Percentiles rank a stretch among this genome's conserved stretches.
These are phyloP conservation scores for Lutraria rhynchaena DNA, from an alignment of 1,140 invertebrate genomes.

Conservation along the genomic window DNA sequence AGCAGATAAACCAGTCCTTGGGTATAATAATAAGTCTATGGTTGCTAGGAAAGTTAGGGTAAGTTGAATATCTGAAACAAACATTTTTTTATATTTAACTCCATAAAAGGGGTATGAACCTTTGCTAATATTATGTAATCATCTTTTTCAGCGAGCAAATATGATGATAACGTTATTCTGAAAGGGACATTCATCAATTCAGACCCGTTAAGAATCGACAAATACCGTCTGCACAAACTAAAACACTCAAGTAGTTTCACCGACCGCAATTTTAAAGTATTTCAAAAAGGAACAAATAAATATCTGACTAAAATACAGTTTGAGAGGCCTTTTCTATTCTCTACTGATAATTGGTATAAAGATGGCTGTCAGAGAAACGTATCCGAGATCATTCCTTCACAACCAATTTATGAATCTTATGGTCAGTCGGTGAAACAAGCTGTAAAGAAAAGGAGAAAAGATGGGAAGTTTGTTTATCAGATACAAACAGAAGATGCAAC, in stretches of 20 bases:
- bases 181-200: slow-evolving; percentile 12
- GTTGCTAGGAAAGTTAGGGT: too few relatives aligned
- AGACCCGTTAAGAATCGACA: not conserved
- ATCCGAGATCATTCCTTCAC: slow-evolving; percentile 41
- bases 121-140: too few relatives aligned
- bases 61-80: too few relatives aligned
- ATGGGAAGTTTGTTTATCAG: slow-evolving; percentile 31
- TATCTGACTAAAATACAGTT: slow-evolving; percentile 48
- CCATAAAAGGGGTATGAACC: too few relatives aligned
- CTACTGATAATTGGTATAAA: slow-evolving; percentile 22
- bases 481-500: slow-evolving; percentile 9
- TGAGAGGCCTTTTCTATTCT: slow-evolving; percentile 46
- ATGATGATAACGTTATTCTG: slow-evolving; percentile 53
- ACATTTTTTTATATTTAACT: too few relatives aligned
- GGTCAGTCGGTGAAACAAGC: slow-evolving; percentile 12
- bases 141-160: slow-evolving; percentile 28
- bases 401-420: slow-evolving; percentile 33
- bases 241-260: slow-evolving; percentile 19
- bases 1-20: too few relatives aligned
- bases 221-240: slow-evolving; percentile 40
- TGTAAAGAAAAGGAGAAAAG: slow-evolving; percentile 1
- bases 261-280: slow-evolving; percentile 2
- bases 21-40: too few relatives aligned
- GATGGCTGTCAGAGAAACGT: slow-evolving; percentile 37
- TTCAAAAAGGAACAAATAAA: not conserved